Evolutionary conservation across 2,113 vertebrate genomes (phyloP), one percentile per base, ranked within the genome.

Genomic region (Columbina picui): DNA sequence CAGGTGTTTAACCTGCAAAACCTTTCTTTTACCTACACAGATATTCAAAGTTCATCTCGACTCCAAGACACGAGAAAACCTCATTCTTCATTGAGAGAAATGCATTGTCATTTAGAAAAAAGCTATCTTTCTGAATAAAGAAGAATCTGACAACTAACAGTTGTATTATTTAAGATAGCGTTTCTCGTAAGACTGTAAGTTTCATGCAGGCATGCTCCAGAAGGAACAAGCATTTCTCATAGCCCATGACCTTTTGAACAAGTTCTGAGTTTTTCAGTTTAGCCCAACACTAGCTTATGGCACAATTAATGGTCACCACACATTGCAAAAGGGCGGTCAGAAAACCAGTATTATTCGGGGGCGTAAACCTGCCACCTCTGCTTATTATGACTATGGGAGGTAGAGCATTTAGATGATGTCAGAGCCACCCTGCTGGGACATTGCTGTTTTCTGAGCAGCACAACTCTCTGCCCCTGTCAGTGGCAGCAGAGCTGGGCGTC

Each of bases 361-460:
- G 14, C 25, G 43, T 14, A 74, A 69, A 8, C 7, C 7, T 47
- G 53, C 2, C 21, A 70, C 4, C 20, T 73, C n/a, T 78, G 10
- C 38, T 57, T 84, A 59, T 29, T 55, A 78, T 0, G 1, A 23
- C 47, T 43, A 20, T 0, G 57, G 0, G 1, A 71, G 77, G 25
- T 30, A 32, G 70, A 80, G 15, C 20, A 56, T 59, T 63, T 70
- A 79, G 14, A 55, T 27, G 2, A 56, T 7, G 18, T 29, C 10
- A 47, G 8, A 52, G 60, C n/a, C 50, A 41, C 10, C 21, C 45
- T 15, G 9, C n/a, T 43, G 30, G 30, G 25, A 67, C 2, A 49
- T 1, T 49, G 18, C 9, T 65, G 6, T 52, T 85, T 74, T 29
- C 50, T 78, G 50, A 38, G 55, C 0, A 2, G 25, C 5, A 0